Base-by-base conservation (phyloP, 2,888 invertebrate genomes). In the Diplazon laetatorius region DNA sequence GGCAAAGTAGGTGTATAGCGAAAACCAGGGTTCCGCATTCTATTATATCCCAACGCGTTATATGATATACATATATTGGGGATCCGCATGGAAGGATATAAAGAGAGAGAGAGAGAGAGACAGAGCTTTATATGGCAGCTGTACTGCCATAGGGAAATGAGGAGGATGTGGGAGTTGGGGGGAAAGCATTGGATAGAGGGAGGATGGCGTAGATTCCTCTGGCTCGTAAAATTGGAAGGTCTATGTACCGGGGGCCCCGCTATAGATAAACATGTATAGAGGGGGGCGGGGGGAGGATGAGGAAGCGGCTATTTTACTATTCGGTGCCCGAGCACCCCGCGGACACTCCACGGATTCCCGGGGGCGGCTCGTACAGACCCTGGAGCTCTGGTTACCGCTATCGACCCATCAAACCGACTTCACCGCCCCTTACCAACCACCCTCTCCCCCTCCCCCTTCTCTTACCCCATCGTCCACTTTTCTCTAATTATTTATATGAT, bases 381-480 rank as follows among this genome's bases (percentile, higher is more conserved):
- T 55, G 68, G 68, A 52, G 63, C 72, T 63, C 63, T 46, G 63
- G 57, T n/a, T 48, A 65, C 65, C 48, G 65, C 65, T 73, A 73
- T 73, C 73, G 73, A 73, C 65, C 73, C 73, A 73, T 73, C 78
- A 52, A 63, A 74, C 50, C 55, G 70, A 66, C 48, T 63, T 69
- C 69, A 69, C 62, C 9, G 60, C 46, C 62, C 57, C 16, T 37
- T 63, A 20, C 65, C 52, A 37, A 42, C 39, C 52, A 25, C 22
- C 20, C 35, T 12, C 9, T 35, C 37, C 50, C 52, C 48, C 35
- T 25, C 22, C 12, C n/a, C 16, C 20, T 12, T 25, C 8, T 10
- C 30, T 30, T 6, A 30, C 30, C 30, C 30, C 6, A 30, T 6
- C 4, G 30, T 30, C 30, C 4, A 30, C 30, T 6, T 6, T 30